phyloP scores from a whole-genome alignment of 2,888 invertebrate genomes.

The Reticulitermes lucifugus region DNA sequence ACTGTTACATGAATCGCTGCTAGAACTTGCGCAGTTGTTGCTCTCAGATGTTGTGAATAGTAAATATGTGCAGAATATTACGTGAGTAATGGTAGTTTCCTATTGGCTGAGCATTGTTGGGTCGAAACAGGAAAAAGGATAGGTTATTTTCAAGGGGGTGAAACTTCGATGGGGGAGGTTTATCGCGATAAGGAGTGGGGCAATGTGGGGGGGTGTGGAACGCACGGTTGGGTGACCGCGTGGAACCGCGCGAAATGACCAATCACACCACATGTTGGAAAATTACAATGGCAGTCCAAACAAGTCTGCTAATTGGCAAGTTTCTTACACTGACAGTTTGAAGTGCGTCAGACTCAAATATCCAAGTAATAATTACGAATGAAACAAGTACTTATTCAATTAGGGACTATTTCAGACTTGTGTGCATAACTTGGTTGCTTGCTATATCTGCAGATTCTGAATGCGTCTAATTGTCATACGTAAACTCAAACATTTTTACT shows the following conservation, averaged over 20 bases:
- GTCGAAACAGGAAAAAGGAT: slow-evolving; percentile 38
- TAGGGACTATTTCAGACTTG: too few relatives aligned
- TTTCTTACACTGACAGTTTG: not conserved
- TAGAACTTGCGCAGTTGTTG: slow-evolving; percentile 6
- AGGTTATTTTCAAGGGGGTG: slow-evolving; percentile 11
- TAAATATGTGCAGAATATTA: not conserved
- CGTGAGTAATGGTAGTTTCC: slow-evolving; percentile 37
- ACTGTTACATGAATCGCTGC: not conserved
- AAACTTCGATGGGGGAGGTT: slow-evolving; percentile 16
- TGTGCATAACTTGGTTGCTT: too few relatives aligned
- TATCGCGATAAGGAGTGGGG: slow-evolving; percentile 30
- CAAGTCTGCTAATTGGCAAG: not conserved
- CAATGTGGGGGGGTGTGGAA: not conserved
- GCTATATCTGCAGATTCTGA: too few relatives aligned
- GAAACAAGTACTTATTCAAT: too few relatives aligned
- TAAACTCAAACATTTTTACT: too few relatives aligned
- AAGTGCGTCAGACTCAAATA: not conserved
- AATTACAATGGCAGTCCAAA: slow-evolving; percentile 16
- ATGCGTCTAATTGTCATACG: too few relatives aligned
- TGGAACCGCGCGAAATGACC: not conserved
- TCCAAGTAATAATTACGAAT: not conserved
- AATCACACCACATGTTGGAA: not conserved
- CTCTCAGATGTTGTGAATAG: not conserved
- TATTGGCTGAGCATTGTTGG: slow-evolving; percentile 36
- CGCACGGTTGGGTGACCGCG: slow-evolving; percentile 32